Conservation (phyloP, 2,888 invertebrate species). For the Acholoe squamosa region DNA sequence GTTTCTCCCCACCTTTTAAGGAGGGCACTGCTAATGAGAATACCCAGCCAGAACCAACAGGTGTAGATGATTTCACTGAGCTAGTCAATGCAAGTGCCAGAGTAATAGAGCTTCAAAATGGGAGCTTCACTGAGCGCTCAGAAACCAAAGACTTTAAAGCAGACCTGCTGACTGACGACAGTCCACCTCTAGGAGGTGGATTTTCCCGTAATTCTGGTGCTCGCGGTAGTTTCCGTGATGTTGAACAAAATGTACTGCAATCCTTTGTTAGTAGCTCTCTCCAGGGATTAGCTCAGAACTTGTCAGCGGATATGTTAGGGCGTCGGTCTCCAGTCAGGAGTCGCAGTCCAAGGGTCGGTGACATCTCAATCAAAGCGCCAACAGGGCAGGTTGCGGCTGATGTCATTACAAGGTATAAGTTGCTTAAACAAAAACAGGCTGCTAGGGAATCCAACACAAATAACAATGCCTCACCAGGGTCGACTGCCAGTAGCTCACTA, state of each 20-base stretch:
- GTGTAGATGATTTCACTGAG: constrained; percentile 18
- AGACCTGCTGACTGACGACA: neutral
- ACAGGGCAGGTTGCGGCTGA: neutral
- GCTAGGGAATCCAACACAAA: neutral
- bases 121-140: neutral
- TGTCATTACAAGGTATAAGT: neutral
- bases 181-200: constrained; percentile 1
- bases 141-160: neutral
- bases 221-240: constrained; percentile 38
- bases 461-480: constrained; percentile 4
- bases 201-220: neutral
- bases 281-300: neutral
- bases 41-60: neutral
- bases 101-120: constrained; percentile 39
- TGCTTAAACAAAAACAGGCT: constrained; percentile 7
- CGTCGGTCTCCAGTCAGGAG: neutral
- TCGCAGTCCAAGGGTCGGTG: constrained; percentile 23
- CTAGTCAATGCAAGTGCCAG: constrained; percentile 34
- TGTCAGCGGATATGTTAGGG: neutral
- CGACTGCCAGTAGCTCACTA: neutral
- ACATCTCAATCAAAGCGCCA: neutral
- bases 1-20: neutral
- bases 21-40: neutral
- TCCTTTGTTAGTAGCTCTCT: constrained; percentile 21
- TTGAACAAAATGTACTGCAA: constrained; percentile 28